phyloP scores from a whole-genome alignment of 2,113 vertebrate species.

The Podarcis cretensis region DNA sequence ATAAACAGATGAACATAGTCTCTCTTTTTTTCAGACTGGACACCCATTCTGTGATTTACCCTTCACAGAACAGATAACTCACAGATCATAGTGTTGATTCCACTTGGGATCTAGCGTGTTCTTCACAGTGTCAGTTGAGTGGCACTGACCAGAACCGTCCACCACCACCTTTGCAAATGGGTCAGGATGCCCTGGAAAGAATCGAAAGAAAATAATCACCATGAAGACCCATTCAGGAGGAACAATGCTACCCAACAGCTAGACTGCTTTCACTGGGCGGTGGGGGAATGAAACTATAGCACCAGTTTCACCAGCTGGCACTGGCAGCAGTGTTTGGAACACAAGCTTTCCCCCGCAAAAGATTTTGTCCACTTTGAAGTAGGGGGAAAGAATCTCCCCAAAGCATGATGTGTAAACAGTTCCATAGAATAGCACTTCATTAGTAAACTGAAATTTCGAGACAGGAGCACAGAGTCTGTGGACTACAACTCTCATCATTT shows the following conservation, averaged over 20 bases:
- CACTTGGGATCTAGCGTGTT: slow-evolving; percentile 98
- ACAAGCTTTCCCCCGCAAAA: neutral
- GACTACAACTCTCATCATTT: too few relatives aligned
- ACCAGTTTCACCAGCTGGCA: too few relatives aligned
- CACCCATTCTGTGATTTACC: neutral
- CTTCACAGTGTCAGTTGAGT: slow-evolving; percentile 98
- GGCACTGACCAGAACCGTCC: slow-evolving; percentile 98
- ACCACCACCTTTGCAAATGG: slow-evolving; percentile 97
- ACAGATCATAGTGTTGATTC: slow-evolving; percentile 99
- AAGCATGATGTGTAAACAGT: neutral
- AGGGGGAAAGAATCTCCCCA: neutral
- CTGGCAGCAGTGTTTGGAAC: neutral
- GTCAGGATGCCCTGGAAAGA: slow-evolving; percentile 88
- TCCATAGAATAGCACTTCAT: neutral
- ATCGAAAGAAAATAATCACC: slow-evolving; percentile 21
- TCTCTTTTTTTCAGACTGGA: neutral
- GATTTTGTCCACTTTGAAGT: neutral
- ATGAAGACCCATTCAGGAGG: neutral
- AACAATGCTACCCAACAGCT: neutral
- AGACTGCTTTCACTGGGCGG: neutral
- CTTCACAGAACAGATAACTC: slow-evolving; percentile 67
- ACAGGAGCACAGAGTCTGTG: too few relatives aligned
- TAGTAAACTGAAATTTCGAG: neutral
- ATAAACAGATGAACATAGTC: neutral
- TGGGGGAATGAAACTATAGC: too few relatives aligned